phyloP scores from a whole-genome alignment of 2,113 vertebrate species.

The Alethe diademata region DNA sequence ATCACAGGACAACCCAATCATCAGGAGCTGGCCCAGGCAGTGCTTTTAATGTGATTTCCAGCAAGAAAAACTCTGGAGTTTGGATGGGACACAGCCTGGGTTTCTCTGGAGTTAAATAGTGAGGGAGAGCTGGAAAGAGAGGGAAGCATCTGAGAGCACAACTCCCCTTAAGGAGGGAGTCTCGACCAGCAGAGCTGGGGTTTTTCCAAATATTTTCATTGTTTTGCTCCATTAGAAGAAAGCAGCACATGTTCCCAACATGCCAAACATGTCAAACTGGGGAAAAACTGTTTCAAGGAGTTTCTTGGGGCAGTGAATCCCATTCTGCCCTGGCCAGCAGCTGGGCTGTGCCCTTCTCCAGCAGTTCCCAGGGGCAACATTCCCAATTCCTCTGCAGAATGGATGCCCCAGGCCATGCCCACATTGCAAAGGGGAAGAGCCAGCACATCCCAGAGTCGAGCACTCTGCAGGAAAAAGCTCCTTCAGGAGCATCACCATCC shows the following conservation, averaged over 20 bases:
- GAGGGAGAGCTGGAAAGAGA: not conserved
- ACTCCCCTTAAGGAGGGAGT: not conserved
- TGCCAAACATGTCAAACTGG: not conserved
- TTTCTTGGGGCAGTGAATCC: not conserved
- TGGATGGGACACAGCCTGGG: not conserved
- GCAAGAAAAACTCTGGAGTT: not conserved
- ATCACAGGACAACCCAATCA: not conserved
- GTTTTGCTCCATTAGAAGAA: not conserved
- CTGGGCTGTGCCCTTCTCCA: not conserved
- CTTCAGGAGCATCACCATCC: rapidly evolving
- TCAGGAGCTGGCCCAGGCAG: not conserved
- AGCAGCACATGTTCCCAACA: not conserved
- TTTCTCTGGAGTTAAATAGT: not conserved
- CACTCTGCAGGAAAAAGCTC: not conserved
- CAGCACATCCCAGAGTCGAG: rapidly evolving
- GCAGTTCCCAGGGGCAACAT: not conserved
- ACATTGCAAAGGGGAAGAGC: not conserved
- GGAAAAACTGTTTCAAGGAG: not conserved
- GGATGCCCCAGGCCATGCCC: not conserved
- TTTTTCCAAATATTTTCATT: conserved; percentile 19
- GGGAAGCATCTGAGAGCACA: not conserved
- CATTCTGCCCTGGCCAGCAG: not conserved
- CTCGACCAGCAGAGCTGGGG: not conserved
- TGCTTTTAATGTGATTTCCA: not conserved
- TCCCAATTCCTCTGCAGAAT: not conserved